These are phyloP conservation scores for Xenus cinereus DNA, from an alignment of 2,113 vertebrate genomes.

Conservation along the genomic window DNA sequence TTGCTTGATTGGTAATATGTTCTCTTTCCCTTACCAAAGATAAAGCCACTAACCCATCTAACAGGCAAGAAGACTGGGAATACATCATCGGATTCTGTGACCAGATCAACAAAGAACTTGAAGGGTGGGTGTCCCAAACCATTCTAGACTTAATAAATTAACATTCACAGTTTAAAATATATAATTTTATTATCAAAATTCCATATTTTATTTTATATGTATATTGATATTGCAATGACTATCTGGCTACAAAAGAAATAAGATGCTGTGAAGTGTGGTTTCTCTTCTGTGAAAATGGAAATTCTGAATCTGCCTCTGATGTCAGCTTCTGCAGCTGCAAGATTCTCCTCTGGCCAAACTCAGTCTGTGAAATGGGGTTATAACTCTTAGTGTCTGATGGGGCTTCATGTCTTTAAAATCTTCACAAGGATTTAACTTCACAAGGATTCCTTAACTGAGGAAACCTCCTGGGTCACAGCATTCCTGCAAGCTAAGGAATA, in stretches of 20 bases:
- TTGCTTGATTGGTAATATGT: background rate
- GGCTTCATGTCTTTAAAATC: background rate
- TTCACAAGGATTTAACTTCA: background rate
- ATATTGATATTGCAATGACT: background rate
- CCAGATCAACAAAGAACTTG: slow-evolving; percentile 95
- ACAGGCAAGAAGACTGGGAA: slow-evolving; percentile 95
- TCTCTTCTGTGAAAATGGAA: background rate
- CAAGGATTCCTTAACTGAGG: background rate
- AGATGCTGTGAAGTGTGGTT: background rate
- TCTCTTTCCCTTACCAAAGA: slow-evolving; percentile 74
- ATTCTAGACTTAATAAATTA: background rate
- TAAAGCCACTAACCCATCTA: slow-evolving; percentile 93
- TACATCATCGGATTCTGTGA: slow-evolving; percentile 96
- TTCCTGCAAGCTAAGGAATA: background rate
- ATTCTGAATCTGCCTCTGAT: background rate
- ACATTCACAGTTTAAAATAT: background rate
- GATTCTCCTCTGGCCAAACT: background rate
- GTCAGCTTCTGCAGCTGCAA: background rate
- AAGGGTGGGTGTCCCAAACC: slow-evolving; percentile 81
- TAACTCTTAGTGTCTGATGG: background rate
- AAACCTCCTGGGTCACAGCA: background rate
- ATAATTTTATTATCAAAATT: background rate
- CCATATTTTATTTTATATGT: background rate
- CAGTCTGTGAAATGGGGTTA: background rate
- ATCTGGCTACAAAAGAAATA: background rate